Conservation (phyloP, 2,888 invertebrate genomes). For the Dioctria rufipes region DNA sequence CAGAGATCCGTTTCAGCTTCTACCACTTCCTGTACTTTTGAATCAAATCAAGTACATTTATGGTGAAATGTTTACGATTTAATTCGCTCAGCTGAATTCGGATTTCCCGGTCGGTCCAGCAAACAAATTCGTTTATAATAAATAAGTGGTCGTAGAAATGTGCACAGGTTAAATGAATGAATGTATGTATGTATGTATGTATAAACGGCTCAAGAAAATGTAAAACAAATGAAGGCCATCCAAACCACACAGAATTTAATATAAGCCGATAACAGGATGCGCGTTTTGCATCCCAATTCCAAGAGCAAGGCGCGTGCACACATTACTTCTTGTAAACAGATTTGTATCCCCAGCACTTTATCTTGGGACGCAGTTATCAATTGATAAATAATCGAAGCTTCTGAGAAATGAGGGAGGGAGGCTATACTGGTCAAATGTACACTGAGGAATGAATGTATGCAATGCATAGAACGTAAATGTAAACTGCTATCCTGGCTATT, state of each 20-base stretch:
- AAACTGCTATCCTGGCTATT: conserved; percentile 28
- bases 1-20: too few relatives aligned
- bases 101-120: too few relatives aligned
- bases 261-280: conserved; percentile 41
- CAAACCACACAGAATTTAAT: conserved; percentile 31
- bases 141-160: conserved; percentile 15
- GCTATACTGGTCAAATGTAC: background rate
- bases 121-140: too few relatives aligned
- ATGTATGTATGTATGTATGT: background rate
- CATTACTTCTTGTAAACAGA: background rate
- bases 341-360: conserved; percentile 24
- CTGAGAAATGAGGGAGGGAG: conserved; percentile 28
- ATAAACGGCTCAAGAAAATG: conserved; percentile 15
- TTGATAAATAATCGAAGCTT: conserved; percentile 25
- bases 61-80: too few relatives aligned
- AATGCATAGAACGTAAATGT: background rate
- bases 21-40: too few relatives aligned
- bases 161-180: background rate
- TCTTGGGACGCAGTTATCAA: conserved; percentile 23
- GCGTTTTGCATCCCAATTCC: conserved; percentile 19
- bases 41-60: too few relatives aligned
- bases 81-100: too few relatives aligned
- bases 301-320: conserved; percentile 17
- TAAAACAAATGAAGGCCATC: conserved; percentile 20
- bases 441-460: conserved; percentile 8